Percentiles rank a stretch among this genome's conserved stretches.
Evolutionary conservation across 2,113 vertebrate genomes (phyloP).

Genomic region (Poeciliopsis occidentalis): DNA sequence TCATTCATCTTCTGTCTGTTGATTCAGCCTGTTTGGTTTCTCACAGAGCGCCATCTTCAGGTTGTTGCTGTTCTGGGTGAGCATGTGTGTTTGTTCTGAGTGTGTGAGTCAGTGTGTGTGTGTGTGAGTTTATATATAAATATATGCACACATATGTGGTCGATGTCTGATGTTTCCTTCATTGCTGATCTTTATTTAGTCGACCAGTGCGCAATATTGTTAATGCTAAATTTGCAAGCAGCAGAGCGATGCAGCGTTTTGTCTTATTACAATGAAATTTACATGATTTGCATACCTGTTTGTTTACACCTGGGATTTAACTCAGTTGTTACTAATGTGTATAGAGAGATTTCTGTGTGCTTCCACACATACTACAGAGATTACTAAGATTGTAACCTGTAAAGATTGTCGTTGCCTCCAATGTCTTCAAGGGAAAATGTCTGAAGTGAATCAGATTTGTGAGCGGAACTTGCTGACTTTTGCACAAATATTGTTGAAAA

Average conservation of each 20-base stretch:
- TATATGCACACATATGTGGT: slow-evolving; percentile 21
- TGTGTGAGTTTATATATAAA: background rate
- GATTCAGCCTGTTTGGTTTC: slow-evolving; percentile 89
- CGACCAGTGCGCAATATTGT: slow-evolving; percentile 18
- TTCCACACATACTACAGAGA: background rate
- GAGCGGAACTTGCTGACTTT: too few species aligned
- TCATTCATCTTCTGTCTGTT: slow-evolving; percentile 66
- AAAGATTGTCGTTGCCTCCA: background rate
- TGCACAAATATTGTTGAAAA: too few species aligned
- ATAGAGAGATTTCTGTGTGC: background rate
- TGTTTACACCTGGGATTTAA: slow-evolving; percentile 11
- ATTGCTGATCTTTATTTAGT: slow-evolving; percentile 28
- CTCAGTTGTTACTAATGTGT: slow-evolving; percentile 3
- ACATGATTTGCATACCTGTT: slow-evolving; percentile 5
- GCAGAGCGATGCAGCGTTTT: slow-evolving; percentile 16
- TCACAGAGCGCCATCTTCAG: slow-evolving; percentile 63
- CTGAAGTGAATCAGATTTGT: background rate
- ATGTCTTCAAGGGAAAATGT: background rate
- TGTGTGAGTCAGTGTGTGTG: background rate
- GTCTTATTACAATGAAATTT: slow-evolving; percentile 25
- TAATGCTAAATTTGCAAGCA: slow-evolving; percentile 25
- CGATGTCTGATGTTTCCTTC: slow-evolving; percentile 38
- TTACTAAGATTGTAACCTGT: background rate
- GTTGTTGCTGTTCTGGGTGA: slow-evolving; percentile 59
- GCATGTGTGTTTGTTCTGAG: slow-evolving; percentile 32